Evolutionary conservation across 1,140 invertebrate genomes (phyloP).

Genomic region (Geopemphigus sp.): DNA sequence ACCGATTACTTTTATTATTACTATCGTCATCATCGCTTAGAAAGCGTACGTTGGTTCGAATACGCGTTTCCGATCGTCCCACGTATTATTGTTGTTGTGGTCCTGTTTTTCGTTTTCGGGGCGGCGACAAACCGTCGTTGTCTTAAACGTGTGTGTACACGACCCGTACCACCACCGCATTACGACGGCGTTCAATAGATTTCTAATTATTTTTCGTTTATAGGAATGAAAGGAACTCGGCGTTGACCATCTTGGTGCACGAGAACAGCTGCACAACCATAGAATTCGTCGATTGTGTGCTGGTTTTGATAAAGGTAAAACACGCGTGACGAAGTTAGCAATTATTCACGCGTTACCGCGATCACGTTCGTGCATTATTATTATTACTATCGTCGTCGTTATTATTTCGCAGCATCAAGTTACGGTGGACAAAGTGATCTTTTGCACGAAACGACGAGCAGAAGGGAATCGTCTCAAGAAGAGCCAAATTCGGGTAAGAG

Average conservation of each 20-base stretch:
- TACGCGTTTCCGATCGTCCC: no score
- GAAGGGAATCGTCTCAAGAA: conserved; percentile 28
- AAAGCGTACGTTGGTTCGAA: no score
- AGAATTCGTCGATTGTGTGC: conserved; percentile 41
- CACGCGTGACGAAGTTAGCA: conserved; percentile 7
- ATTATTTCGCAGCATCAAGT: conserved; percentile 35
- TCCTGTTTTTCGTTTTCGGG: no score
- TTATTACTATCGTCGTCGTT: background rate
- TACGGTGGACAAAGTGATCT: conserved; percentile 41
- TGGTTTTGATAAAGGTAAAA: conserved; percentile 39
- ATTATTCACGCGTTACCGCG: background rate
- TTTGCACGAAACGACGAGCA: conserved; percentile 42
- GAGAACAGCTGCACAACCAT: conserved; percentile 35
- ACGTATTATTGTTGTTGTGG: no score
- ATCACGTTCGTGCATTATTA: background rate
- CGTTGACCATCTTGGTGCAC: conserved; percentile 40
- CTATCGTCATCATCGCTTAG: no score
- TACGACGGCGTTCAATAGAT: background rate
- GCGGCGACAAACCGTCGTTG: no score
- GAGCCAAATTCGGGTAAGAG: conserved; percentile 44
- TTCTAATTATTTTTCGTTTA: conserved; percentile 18
- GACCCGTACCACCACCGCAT: no score
- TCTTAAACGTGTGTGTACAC: no score
- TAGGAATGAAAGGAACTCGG: conserved; percentile 39
- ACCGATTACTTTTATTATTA: conserved; percentile 16